Base-by-base conservation (phyloP, 2,888 invertebrate species). In the Zonitis immaculata region DNA sequence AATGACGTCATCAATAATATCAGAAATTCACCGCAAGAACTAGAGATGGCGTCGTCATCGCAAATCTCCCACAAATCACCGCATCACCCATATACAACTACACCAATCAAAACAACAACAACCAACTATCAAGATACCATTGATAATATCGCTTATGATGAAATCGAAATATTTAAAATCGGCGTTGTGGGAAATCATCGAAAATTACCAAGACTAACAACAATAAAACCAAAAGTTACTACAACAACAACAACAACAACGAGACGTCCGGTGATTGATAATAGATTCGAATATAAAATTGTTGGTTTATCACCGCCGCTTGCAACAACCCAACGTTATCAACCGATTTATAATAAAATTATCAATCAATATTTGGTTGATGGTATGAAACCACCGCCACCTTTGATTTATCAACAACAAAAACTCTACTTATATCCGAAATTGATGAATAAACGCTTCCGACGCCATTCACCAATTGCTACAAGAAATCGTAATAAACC, bases 1-100 rank as follows among this genome's bases (percentile, higher is more conserved):
- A 69, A 72, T n/a, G 80, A 81, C 63, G 68, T 81, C 35, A 69
- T 80, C 47, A 72, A 78, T 47, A 80, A 79, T 59, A 78, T 80
- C 27, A 74, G 71, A 54, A 73, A 72, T 58, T 62, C 67, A 6
- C 64, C 70, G 1, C 54, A 54, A 22, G 58, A 67, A 25, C 53
- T 57, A 8, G 27, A 43, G 11, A 42, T 52, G 1, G 49, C 51
- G 8, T 54, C 39, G 14, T 53, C 56, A 16, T 22, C 22, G 22
- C 3, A 22, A 22, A 22, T 22, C 5, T 22, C 3, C 22, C 3
- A 22, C 22, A 5, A 14, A 3, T 7, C 8, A 16, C 49, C 45
- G 18, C 51, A 57, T 27, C 27, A n/a, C 28, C 35, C 49, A 11
- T 59, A 55, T 44, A 44, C 42, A 11, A 46, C 30, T 8, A 45